These are phyloP conservation scores for Drosophila aff. DNA, from an alignment of 1,140 invertebrate species.

Conservation along the genomic window DNA sequence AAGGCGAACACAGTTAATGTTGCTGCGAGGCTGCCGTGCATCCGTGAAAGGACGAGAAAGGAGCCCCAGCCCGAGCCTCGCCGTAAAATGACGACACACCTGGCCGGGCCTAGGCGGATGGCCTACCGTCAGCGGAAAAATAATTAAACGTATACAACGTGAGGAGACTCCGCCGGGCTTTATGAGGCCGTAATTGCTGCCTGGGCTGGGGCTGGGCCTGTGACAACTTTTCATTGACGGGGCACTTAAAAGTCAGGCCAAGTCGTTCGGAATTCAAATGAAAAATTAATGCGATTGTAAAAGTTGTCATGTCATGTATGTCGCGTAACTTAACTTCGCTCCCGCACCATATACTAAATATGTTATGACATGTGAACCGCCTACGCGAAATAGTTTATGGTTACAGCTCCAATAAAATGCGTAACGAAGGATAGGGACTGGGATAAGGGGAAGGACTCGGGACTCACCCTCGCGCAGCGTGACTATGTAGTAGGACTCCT, in stretches of 20 bases:
- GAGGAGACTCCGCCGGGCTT: constrained; percentile 40
- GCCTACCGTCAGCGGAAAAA: constrained; percentile 63
- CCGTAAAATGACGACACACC: constrained; percentile 44
- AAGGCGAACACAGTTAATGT: constrained; percentile 20
- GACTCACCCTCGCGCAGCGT: constrained; percentile 90
- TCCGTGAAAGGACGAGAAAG: constrained; percentile 8
- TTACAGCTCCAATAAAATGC: constrained; percentile 56
- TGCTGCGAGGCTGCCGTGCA: constrained; percentile 13
- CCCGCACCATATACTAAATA: constrained; percentile 1
- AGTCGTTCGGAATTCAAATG: constrained; percentile 69
- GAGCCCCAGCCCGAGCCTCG: neutral
- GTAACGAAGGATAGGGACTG: neutral
- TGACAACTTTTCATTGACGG: constrained; percentile 65
- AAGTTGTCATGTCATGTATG: constrained; percentile 73
- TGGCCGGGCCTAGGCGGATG: constrained; percentile 27
- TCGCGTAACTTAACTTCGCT: constrained; percentile 29
- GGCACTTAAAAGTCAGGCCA: constrained; percentile 65
- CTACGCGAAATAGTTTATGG: constrained; percentile 55
- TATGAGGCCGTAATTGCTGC: constrained; percentile 62
- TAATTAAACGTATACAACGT: constrained; percentile 74
- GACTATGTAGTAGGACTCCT: constrained; percentile 91
- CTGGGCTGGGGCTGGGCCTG: neutral
- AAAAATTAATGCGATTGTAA: constrained; percentile 83
- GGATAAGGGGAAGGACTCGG: neutral
- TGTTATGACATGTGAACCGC: constrained; percentile 44